Conservation (phyloP, 2,888 invertebrate genomes). For the Caenorhabditis wallacei region DNA sequence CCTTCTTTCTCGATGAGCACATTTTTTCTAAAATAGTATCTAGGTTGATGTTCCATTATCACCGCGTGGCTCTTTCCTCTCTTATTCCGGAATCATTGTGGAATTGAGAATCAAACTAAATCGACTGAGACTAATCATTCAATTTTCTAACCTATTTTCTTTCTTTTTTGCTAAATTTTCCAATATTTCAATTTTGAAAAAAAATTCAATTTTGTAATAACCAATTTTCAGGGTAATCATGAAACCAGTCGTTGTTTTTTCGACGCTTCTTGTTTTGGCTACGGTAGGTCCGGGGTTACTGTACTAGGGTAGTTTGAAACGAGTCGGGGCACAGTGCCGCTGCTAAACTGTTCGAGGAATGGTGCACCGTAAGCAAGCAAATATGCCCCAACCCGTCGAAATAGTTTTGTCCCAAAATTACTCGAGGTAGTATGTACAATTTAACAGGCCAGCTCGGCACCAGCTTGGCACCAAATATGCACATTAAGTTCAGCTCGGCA, state of each 20-base stretch:
- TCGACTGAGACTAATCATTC: not conserved
- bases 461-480: no score
- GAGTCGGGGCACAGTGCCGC: no score
- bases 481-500: no score
- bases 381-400: no score
- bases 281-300: slow-evolving; percentile 19
- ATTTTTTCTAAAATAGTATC: slow-evolving; percentile 14
- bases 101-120: not conserved
- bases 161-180: not conserved
- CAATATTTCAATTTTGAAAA: no score
- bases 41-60: slow-evolving; percentile 54
- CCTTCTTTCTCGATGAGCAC: not conserved
- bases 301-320: slow-evolving; percentile 1
- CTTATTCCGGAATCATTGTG: slow-evolving; percentile 1
- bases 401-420: no score
- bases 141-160: slow-evolving; percentile 24
- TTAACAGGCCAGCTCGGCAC: no score
- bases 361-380: no score
- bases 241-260: slow-evolving; percentile 44
- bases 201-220: not conserved
- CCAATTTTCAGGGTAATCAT: slow-evolving; percentile 40
- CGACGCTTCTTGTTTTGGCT: slow-evolving; percentile 18
- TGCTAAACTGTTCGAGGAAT: no score
- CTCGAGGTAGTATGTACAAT: no score
- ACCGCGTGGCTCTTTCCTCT: slow-evolving; percentile 41